These are phyloP conservation scores for Ceratothoa steindachneri DNA, from an alignment of 2,888 invertebrate species.

Conservation along the genomic window DNA sequence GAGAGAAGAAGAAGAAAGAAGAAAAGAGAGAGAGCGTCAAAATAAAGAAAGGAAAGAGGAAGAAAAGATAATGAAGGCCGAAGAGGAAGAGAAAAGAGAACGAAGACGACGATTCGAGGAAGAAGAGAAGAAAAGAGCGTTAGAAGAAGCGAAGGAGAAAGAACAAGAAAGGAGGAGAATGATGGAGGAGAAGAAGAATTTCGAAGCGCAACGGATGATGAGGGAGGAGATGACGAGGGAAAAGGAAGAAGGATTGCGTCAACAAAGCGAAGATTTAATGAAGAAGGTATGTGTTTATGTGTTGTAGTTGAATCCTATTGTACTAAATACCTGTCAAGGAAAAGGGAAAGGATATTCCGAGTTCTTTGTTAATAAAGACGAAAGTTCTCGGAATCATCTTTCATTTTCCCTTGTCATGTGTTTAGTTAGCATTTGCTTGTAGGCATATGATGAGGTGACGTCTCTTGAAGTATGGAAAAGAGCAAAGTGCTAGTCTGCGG, in stretches of 20 bases:
- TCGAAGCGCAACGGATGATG: constrained; percentile 29
- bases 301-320: background rate
- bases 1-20: constrained; percentile 10
- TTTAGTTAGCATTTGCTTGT: too few species aligned
- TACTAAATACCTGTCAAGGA: background rate
- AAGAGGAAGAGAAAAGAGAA: constrained; percentile 49
- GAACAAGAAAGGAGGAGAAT: constrained; percentile 30
- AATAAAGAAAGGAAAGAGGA: constrained; percentile 42
- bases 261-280: constrained; percentile 47
- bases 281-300: too few species aligned
- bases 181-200: constrained; percentile 19
- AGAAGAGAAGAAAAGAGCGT: constrained; percentile 22
- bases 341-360: too few species aligned
- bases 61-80: constrained; percentile 52
- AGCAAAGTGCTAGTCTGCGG: too few species aligned
- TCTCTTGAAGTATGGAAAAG: too few species aligned
- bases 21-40: constrained; percentile 24
- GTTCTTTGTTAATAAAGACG: too few species aligned
- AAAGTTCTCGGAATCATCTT: too few species aligned
- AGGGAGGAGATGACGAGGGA: constrained; percentile 30
- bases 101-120: constrained; percentile 26
- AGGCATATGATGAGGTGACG: too few species aligned
- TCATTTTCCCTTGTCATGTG: too few species aligned
- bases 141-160: constrained; percentile 19
- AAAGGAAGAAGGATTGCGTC: constrained; percentile 46